Conservation (phyloP, 2,113 vertebrate species). For the Spea bombifrons region DNA sequence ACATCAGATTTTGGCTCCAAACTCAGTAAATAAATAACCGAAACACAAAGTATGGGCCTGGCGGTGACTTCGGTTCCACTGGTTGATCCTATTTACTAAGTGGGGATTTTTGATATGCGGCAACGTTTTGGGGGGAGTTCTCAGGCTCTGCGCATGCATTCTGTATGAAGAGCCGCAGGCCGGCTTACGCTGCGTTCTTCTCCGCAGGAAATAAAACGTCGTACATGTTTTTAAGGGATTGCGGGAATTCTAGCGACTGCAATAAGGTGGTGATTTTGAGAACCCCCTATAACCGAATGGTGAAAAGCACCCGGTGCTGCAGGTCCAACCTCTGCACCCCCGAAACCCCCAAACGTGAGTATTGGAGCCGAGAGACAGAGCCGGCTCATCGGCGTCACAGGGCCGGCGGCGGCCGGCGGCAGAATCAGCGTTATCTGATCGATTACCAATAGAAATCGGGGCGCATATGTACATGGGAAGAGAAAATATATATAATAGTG, state of each 20-base stretch:
- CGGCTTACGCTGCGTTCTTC: not conserved
- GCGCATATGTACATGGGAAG: too few relatives aligned
- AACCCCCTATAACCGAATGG: not conserved
- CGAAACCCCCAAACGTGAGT: not conserved
- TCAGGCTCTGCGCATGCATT: not conserved
- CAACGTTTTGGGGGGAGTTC: not conserved
- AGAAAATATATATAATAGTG: too few relatives aligned
- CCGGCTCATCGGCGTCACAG: too few relatives aligned
- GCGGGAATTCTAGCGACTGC: not conserved
- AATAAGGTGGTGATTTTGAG: not conserved
- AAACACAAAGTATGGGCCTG: not conserved
- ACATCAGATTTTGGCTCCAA: not conserved
- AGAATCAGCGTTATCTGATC: too few relatives aligned
- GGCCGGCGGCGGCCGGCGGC: too few relatives aligned
- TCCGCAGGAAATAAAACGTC: not conserved
- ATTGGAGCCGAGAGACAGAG: not conserved
- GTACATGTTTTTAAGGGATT: not conserved
- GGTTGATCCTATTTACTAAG: too few relatives aligned
- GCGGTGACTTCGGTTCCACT: too few relatives aligned
- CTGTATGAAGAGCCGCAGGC: not conserved
- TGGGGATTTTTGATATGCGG: not conserved
- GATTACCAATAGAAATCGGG: too few relatives aligned
- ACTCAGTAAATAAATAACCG: not conserved
- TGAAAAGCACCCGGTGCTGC: not conserved
- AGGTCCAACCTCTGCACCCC: constrained; percentile 11